Evolutionary conservation across 2,888 invertebrate species (phyloP), one percentile per base, ranked within the genome.

Genomic region (Caenorhabditis angaria): DNA sequence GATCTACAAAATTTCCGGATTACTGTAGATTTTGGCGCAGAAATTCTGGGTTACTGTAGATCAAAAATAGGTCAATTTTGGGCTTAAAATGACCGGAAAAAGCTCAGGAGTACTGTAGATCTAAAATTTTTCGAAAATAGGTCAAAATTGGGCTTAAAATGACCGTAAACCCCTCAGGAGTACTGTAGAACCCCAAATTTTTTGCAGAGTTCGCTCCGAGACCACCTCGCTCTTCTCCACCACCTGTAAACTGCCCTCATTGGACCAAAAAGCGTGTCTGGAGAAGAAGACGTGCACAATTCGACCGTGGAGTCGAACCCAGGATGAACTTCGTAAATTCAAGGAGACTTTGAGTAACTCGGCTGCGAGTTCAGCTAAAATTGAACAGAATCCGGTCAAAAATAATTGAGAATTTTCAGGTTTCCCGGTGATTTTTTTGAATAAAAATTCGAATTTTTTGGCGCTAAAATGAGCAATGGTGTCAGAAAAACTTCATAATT

Each of bases 281-380:
- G 76, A 67, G 25, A 72, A 72, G 53, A 74, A 74, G 55, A 63
- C 69, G 41, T 78, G 78, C 70, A 70, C 78, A 12, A 61, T 74
- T 25, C 61, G 78, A 29, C 78, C 78, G 24, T 78, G 78, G 78
- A 71, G 71, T 32, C 60, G 73, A 27, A 76, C 78, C 14, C 78
- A 78, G 25, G 78, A 76, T 27, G 78, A 78, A 35, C 58, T 78
- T 27, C 63, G 74, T 35, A 76, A 78, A 28, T 78, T 71, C 67
- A 78, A 78, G 47, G 71, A 78, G 41, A 78, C 78, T 0, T 32
- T 70, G 14, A 64, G 64, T 18, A 41, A 41, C 18, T 12, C 41
- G 18, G 10, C 41, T 12, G 6, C 41, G 41, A 18, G 14, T 12
- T 3, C 6, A 3, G 18, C 6, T 2, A 41, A 5, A 3, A 41